These are phyloP conservation scores for Vollenhovia emeryi DNA, from an alignment of 1,140 invertebrate species.

Conservation along the genomic window DNA sequence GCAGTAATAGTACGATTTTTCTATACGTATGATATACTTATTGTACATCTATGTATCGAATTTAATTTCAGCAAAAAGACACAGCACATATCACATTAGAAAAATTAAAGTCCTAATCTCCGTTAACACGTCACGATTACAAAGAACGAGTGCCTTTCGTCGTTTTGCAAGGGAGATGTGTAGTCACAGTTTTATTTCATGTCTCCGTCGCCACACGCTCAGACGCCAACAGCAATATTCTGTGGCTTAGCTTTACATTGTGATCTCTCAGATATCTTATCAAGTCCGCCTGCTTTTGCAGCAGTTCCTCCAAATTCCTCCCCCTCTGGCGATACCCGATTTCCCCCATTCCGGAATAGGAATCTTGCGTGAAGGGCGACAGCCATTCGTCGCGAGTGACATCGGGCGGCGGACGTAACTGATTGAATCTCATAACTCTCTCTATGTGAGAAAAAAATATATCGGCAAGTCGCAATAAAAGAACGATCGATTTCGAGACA, in stretches of 20 bases:
- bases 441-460: slow-evolving; percentile 79
- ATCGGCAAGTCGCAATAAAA: not conserved
- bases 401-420: slow-evolving; percentile 85
- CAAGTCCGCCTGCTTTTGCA: slow-evolving; percentile 88
- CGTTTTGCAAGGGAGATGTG: not conserved
- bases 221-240: slow-evolving; percentile 82
- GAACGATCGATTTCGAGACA: not conserved
- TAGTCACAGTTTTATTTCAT: slow-evolving; percentile 8
- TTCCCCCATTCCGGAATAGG: slow-evolving; percentile 84
- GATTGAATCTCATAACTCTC: slow-evolving; percentile 87
- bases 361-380: slow-evolving; percentile 83
- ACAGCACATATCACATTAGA: not conserved
- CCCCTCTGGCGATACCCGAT: slow-evolving; percentile 86
- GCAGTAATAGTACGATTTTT: not conserved
- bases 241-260: slow-evolving; percentile 83
- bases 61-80: not conserved
- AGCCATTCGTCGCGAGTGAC: slow-evolving; percentile 87
- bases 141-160: not conserved
- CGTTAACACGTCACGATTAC: not conserved
- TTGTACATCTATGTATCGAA: not conserved
- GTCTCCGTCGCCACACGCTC: slow-evolving; percentile 66
- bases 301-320: slow-evolving; percentile 87
- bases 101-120: not conserved
- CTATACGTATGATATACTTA: not conserved
- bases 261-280: slow-evolving; percentile 85